These are phyloP conservation scores for Darevskia mixta DNA, from an alignment of 2,797 vertebrate species.

Conservation along the genomic window DNA sequence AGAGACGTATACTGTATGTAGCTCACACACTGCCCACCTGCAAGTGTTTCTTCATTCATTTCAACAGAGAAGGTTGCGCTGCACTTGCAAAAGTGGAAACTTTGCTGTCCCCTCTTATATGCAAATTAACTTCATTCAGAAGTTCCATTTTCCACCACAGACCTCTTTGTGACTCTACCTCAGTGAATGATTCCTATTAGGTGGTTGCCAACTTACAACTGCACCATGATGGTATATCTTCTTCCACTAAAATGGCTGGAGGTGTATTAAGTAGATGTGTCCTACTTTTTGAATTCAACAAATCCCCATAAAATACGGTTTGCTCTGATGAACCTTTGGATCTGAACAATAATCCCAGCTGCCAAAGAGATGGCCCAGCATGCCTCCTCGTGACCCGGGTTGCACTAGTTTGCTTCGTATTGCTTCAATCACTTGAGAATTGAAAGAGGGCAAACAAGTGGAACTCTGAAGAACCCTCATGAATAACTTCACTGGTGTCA, in stretches of 20 bases:
- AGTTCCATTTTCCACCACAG: not conserved
- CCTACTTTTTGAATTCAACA: no score
- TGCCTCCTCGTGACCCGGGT: not conserved
- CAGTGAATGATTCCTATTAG: not conserved
- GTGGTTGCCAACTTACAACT: not conserved
- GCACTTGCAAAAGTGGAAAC: not conserved
- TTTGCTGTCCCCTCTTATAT: not conserved
- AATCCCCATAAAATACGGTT: not conserved
- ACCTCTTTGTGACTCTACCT: not conserved
- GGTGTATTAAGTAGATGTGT: no score
- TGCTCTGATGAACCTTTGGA: not conserved
- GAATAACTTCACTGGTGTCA: not conserved
- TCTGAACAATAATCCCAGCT: not conserved
- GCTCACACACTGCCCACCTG: not conserved
- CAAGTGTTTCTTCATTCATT: not conserved
- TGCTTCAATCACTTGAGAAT: not conserved
- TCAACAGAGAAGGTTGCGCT: not conserved
- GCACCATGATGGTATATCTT: not conserved
- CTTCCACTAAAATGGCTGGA: not conserved
- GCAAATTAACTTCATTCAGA: not conserved
- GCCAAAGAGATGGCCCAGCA: not conserved
- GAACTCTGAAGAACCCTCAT: not conserved
- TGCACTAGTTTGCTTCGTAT: not conserved
- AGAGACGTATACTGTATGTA: not conserved
- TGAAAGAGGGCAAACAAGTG: not conserved